Evolutionary conservation across 1,140 invertebrate genomes (phyloP), one percentile per base, ranked within the genome.

Genomic region (Bombus balteatus): DNA sequence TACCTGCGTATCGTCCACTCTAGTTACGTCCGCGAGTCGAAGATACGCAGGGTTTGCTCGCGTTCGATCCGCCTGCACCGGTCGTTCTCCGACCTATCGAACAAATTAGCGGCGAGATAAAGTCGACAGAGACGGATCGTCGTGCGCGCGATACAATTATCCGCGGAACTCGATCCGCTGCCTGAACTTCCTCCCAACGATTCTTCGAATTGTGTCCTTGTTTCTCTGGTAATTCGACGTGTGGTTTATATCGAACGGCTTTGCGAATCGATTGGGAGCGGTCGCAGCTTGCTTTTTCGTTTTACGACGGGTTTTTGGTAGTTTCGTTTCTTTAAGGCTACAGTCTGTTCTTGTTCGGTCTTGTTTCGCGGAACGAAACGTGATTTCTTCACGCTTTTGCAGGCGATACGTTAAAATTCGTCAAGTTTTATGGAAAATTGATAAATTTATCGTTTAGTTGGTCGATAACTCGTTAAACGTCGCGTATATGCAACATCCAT

Each of bases 51-150:
- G 39, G 62, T 87, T 91, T 90, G 47, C 86, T 87, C 70, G 47
- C 18, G 43, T 13, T 68, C 34, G 15, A 79, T 73, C 22, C 59
- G 9, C 59, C 74, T 81, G 68, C 34, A 65, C 37, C 43, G 39
- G 53, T 34, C 25, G n/a, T 39, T 68, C 34, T 47, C 88, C 89
- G 89, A 90, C 74, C 90, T 91, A 93, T 92, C 91, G 94, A 92
- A 93, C 93, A 94, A 94, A 95, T 95, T 94, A 94, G 92, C 89
- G 86, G 86, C 83, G 80, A 90, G 94, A 94, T 95, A 94, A 94
- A 91, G 91, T 89, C 94, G 94, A 94, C 94, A 94, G 93, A 94
- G 94, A 95, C 91, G 92, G 90, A 95, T 95, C 92, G 94, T 75
- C 57, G 73, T 75, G 84, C 86, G 90, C 65, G 85, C 89, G 93